These are phyloP conservation scores for Patagioenas fasciata DNA, from an alignment of 2,113 vertebrate genomes.

Conservation along the genomic window DNA sequence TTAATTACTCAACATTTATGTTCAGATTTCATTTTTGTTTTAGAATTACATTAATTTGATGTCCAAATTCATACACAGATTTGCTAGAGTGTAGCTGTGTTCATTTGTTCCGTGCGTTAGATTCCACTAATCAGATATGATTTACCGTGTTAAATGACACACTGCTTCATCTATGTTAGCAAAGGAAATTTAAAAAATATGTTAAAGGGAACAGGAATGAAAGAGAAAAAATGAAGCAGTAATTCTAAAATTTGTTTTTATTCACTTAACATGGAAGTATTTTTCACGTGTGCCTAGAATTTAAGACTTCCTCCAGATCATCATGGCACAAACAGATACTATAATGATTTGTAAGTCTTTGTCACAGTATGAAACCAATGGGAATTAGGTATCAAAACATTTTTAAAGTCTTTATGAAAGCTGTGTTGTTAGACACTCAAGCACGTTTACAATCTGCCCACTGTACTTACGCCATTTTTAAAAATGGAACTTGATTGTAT, in stretches of 20 bases:
- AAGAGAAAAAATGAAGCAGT: background rate
- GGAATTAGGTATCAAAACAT: background rate
- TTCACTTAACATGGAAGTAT: background rate
- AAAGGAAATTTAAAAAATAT: background rate
- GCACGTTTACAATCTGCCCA: background rate
- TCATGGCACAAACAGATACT: background rate
- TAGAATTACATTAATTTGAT: background rate
- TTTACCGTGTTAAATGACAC: background rate
- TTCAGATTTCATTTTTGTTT: background rate
- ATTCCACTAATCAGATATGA: background rate
- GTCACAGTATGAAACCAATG: fast-evolving
- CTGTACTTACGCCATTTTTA: background rate
- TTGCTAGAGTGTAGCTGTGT: background rate
- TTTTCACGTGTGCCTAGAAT: background rate
- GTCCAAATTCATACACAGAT: background rate
- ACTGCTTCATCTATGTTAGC: fast-evolving
- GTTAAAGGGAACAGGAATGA: background rate
- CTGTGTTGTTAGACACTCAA: background rate
- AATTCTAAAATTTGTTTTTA: background rate
- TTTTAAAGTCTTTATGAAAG: background rate
- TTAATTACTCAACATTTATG: background rate
- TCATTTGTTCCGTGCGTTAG: background rate
- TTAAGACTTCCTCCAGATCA: background rate
- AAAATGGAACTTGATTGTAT: background rate
- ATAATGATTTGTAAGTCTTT: background rate